Evolutionary conservation across 2,113 vertebrate species (phyloP).

Genomic region (Typhlomys cinereus): DNA sequence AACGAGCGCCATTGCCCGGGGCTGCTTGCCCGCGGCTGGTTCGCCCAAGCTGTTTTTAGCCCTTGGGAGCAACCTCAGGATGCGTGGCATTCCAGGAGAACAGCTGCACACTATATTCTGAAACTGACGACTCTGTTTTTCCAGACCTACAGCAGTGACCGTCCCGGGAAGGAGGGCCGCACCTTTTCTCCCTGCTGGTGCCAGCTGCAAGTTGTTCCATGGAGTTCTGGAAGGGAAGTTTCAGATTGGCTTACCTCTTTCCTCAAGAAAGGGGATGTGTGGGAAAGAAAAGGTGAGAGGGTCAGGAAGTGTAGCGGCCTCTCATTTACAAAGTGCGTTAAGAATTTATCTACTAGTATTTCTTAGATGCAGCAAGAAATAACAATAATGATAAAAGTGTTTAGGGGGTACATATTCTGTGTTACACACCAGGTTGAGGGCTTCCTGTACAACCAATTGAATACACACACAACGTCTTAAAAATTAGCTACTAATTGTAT

Average conservation of each 20-base stretch:
- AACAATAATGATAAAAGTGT: neutral
- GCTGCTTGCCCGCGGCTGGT: too few relatives aligned
- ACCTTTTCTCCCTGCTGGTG: slow-evolving; percentile 5
- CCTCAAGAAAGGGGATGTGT: neutral
- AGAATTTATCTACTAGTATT: neutral
- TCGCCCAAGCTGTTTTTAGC: slow-evolving; percentile 73
- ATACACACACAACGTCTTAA: neutral
- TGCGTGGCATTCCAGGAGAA: slow-evolving; percentile 69
- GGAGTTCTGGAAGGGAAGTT: slow-evolving; percentile 52
- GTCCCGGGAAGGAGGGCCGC: slow-evolving; percentile 56
- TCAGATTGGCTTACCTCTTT: slow-evolving; percentile 57
- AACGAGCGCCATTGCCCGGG: slow-evolving; percentile 29
- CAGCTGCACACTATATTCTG: slow-evolving; percentile 79
- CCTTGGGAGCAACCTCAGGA: slow-evolving; percentile 62
- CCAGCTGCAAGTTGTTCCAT: neutral
- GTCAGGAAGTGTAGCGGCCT: neutral
- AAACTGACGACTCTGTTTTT: slow-evolving; percentile 68
- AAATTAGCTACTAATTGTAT: slow-evolving; percentile 15
- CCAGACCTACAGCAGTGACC: slow-evolving; percentile 56
- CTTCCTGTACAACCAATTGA: neutral
- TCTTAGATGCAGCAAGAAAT: slow-evolving; percentile 5
- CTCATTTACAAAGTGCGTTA: neutral
- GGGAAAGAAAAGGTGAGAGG: neutral
- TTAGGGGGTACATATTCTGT: slow-evolving; percentile 22
- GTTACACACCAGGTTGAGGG: neutral